These are phyloP conservation scores for Psammodynastes pulverulentus DNA, from an alignment of 2,113 vertebrate species.

Conservation along the genomic window DNA sequence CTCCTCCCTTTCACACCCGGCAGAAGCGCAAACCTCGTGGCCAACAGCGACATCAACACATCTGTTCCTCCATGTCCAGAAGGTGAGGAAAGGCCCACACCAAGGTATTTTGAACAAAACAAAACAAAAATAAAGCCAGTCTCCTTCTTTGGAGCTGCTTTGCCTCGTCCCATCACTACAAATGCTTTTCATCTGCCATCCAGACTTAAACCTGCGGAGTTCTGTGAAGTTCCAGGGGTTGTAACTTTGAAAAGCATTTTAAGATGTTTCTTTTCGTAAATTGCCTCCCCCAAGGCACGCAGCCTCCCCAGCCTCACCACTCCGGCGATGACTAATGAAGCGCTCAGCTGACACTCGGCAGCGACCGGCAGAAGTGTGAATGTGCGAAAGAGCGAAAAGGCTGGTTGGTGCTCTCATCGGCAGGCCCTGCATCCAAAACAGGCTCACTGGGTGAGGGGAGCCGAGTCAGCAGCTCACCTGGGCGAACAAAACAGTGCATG, in stretches of 20 bases:
- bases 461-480: not conserved
- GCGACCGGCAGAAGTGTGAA: not conserved
- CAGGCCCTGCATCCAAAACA: not conserved
- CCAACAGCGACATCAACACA: not conserved
- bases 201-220: not conserved
- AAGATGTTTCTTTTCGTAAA: not conserved
- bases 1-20: not conserved
- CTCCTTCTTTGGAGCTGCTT: no score
- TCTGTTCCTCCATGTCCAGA: not conserved
- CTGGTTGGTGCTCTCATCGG: no score
- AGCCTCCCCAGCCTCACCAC: not conserved
- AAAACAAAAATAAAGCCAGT: not conserved
- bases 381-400: not conserved
- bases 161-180: not conserved
- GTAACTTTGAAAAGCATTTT: not conserved
- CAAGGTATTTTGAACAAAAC: not conserved
- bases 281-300: not conserved
- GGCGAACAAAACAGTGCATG: not conserved
- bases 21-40: not conserved
- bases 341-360: not conserved
- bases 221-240: not conserved
- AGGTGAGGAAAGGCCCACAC: not conserved
- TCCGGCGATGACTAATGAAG: slow-evolving; percentile 10
- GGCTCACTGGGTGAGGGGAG: not conserved
- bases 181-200: not conserved